Evolutionary conservation across 2,797 vertebrate genomes (phyloP).

Genomic region (Enteromius paludinosus): DNA sequence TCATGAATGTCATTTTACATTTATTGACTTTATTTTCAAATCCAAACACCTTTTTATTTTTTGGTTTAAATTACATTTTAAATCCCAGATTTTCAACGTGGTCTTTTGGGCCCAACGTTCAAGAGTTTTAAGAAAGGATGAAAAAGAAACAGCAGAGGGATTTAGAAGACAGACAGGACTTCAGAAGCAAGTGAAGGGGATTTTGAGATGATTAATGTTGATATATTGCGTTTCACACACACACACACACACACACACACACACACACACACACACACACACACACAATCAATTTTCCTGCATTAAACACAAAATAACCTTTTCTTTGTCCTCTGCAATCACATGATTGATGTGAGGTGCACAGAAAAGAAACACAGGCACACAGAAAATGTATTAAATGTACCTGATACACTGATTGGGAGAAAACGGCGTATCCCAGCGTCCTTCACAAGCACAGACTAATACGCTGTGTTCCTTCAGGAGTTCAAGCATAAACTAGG

Average conservation of each 20-base stretch:
- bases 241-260: slow-evolving; percentile 2
- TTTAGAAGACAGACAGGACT: background rate
- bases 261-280: too few species aligned
- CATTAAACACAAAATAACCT: background rate
- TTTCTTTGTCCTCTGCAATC: background rate
- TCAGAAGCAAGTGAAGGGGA: background rate
- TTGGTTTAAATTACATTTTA: background rate
- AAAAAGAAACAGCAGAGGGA: background rate
- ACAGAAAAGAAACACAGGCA: background rate
- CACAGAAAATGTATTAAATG: background rate
- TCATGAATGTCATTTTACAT: background rate
- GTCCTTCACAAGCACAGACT: background rate
- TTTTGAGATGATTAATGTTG: slow-evolving; percentile 2
- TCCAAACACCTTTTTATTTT: background rate
- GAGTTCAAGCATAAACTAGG: background rate
- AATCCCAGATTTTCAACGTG: background rate
- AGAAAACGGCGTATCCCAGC: background rate
- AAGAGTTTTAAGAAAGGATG: background rate
- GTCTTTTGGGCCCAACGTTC: background rate
- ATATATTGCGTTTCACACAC: background rate
- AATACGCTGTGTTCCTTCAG: background rate
- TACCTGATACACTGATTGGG: slow-evolving; percentile 3
- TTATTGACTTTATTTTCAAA: background rate
- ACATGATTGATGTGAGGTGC: slow-evolving; percentile 12
- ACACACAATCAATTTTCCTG: background rate